Percentiles rank a stretch among this genome's conserved stretches.
phyloP scores from a whole-genome alignment of 2,113 vertebrate species.

The Nyctibius bracteatus region DNA sequence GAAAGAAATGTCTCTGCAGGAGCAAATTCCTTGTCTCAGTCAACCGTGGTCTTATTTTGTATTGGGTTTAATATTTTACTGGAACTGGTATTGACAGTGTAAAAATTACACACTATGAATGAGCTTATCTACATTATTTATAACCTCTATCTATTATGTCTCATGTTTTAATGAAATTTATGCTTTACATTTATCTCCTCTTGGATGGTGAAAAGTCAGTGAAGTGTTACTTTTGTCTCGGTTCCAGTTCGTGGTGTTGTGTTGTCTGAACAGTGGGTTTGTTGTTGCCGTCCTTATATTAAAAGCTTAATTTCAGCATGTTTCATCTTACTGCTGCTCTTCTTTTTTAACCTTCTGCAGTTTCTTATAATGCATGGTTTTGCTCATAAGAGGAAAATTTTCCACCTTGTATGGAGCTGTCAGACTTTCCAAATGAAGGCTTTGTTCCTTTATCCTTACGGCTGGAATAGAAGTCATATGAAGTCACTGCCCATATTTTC shows the following conservation, averaged over 20 bases:
- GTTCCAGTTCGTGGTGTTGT: background rate
- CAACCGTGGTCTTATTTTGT: accelerated
- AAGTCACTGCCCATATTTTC: background rate
- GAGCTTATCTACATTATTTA: background rate
- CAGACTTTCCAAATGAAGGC: background rate
- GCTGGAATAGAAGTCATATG: background rate
- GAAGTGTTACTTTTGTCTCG: background rate
- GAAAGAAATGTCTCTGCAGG: background rate
- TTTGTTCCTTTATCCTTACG: background rate
- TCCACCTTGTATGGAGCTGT: background rate
- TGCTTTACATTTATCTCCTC: background rate
- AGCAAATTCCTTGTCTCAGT: background rate
- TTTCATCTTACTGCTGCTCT: background rate
- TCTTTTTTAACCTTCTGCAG: background rate
- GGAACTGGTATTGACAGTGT: background rate
- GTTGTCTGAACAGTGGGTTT: background rate
- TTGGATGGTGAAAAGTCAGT: background rate
- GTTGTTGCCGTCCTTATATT: background rate
- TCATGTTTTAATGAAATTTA: background rate
- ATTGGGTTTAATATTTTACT: background rate
- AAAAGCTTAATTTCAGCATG: background rate
- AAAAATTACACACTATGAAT: background rate
- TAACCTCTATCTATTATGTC: background rate
- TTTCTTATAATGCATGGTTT: background rate
- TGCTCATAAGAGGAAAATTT: background rate